phyloP scores from a whole-genome alignment of 2,113 vertebrate species.

The Eonycteris spelaea region DNA sequence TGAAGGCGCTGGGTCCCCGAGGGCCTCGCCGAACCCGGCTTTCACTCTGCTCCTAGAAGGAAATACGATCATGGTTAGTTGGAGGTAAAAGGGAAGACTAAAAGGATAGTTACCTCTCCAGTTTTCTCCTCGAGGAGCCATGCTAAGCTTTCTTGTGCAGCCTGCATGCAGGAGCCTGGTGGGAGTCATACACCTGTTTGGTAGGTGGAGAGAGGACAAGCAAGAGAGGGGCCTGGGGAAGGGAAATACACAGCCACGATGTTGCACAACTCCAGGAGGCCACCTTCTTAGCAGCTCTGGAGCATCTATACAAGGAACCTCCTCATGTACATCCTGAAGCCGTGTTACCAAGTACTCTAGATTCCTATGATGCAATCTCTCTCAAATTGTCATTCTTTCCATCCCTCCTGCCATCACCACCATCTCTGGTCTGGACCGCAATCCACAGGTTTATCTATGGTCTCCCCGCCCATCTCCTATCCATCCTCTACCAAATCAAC shows the following conservation, averaged over 20 bases:
- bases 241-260: neutral
- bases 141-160: neutral
- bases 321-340: neutral
- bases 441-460: neutral
- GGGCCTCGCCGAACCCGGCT: conserved; percentile 55
- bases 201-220: neutral
- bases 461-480: neutral
- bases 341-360: neutral
- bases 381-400: neutral
- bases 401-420: neutral
- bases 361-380: neutral
- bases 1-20: conserved; percentile 80
- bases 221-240: neutral
- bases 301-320: neutral
- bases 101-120: neutral
- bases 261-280: neutral
- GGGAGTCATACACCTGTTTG: neutral
- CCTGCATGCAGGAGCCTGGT: neutral
- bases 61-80: neutral
- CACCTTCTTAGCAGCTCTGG: neutral
- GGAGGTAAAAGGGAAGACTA: neutral
- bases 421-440: neutral
- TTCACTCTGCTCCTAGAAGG: conserved; percentile 69
- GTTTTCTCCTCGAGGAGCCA: neutral
- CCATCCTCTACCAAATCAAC: neutral